Evolutionary conservation across 2,797 vertebrate species (phyloP), one percentile per base, ranked within the genome.

Genomic region (Argentina silus): DNA sequence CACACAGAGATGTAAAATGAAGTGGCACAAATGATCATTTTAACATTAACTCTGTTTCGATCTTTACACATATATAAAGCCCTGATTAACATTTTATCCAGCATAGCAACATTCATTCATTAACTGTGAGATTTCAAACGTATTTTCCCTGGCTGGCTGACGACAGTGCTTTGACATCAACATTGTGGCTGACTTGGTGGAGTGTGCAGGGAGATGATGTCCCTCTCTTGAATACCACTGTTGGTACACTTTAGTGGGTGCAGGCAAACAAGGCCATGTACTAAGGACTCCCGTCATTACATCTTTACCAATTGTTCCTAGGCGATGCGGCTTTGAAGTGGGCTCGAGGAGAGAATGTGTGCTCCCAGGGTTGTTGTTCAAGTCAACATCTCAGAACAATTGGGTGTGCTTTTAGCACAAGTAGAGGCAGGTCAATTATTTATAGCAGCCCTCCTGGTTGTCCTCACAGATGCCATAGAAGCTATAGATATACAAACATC

Each of bases 371-470:
- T 80, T 87, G 89, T 86, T 91, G 88, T 91, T 90, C 88, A 83
- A 91, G 91, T 93, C 90, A 94, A 91, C 86, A 90, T 84, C 85
- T 76, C 80, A 75, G 84, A 86, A 91, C 91, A 93, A 93, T 89
- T 87, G 88, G 70, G 72, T 77, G 86, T 83, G 85, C 85, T 85
- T 68, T 69, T 66, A 36, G 73, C 12, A 8, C 70, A 47, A 66
- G 14, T 60, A 59, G 65, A 45, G 47, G 53, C 8, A 8, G 43
- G 64, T 55, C 45, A 61, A 19, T 69, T 65, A 21, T 47, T 66
- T 53, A 69, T 14, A 65, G 48, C 47, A 70, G 48, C 60, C 19
- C 23, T 56, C 19, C 23, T 56, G 66, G 62, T 21, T 53, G 66
- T 57, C 23, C 27, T 69, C 19, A 19, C 48, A n/a, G 43, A 23